Percentiles rank a stretch among this genome's conserved stretches.
phyloP scores from a whole-genome alignment of 2,888 invertebrate species.

The Chalcosyrphus nemorum region DNA sequence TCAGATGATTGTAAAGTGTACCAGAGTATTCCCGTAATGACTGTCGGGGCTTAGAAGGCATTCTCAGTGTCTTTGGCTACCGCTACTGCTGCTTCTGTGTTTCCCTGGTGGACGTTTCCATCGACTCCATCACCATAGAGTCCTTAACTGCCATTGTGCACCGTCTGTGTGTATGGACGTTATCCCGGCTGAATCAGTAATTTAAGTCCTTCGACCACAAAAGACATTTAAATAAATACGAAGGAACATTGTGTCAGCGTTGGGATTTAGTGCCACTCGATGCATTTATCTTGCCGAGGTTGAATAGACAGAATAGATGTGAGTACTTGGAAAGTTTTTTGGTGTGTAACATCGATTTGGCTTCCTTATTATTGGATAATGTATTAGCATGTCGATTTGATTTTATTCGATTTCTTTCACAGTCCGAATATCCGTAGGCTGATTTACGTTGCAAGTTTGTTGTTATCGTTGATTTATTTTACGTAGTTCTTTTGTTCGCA shows the following conservation, averaged over 20 bases:
- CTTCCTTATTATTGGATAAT: background rate
- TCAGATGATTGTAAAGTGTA: slow-evolving; percentile 59
- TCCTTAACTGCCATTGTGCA: slow-evolving; percentile 39
- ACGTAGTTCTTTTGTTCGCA: background rate
- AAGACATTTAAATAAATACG: slow-evolving; percentile 67
- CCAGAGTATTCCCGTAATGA: slow-evolving; percentile 57
- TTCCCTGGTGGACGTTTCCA: slow-evolving; percentile 23
- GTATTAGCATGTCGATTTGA: background rate
- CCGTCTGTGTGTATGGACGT: background rate
- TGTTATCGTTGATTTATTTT: background rate
- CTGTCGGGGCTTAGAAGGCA: slow-evolving; percentile 36
- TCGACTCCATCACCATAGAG: slow-evolving; percentile 15
- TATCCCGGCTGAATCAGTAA: slow-evolving; percentile 58
- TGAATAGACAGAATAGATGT: slow-evolving; percentile 23
- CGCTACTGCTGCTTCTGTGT: too few relatives aligned
- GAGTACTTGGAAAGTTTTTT: background rate
- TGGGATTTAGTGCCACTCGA: slow-evolving; percentile 50
- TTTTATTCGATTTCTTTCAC: background rate
- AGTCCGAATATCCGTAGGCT: background rate
- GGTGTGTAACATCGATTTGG: background rate
- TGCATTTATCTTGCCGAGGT: slow-evolving; percentile 61
- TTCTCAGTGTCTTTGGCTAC: slow-evolving; percentile 34
- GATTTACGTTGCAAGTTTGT: background rate
- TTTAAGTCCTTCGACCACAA: slow-evolving; percentile 65
- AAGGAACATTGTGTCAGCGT: slow-evolving; percentile 55